Conservation (phyloP, 2,113 vertebrate genomes). For the Antechinus flavipes region DNA sequence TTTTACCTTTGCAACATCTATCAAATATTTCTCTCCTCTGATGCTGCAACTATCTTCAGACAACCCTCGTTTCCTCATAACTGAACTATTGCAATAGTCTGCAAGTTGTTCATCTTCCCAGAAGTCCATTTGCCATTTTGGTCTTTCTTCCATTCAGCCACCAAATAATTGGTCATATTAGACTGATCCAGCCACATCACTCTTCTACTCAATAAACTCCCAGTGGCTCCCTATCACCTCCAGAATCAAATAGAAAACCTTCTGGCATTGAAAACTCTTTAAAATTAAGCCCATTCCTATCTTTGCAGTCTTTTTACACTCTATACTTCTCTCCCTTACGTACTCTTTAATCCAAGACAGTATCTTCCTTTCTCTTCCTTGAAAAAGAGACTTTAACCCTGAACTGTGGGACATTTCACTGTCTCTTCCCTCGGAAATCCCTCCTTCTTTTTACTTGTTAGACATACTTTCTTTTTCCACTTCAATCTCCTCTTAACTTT, state of each 20-base stretch:
- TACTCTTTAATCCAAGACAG: background rate
- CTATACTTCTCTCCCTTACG: background rate
- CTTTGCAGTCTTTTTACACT: background rate
- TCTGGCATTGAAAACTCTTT: background rate
- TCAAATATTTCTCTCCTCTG: background rate
- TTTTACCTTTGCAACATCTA: background rate
- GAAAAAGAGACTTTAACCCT: background rate
- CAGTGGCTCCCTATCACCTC: background rate
- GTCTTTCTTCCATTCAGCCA: background rate
- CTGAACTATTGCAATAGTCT: background rate
- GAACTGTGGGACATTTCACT: background rate
- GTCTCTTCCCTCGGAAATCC: background rate
- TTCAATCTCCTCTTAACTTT: background rate
- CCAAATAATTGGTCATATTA: background rate
- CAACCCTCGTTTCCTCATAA: too few species aligned
- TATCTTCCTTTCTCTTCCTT: background rate
- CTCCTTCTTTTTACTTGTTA: background rate
- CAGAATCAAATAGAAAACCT: background rate
- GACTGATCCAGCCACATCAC: background rate
- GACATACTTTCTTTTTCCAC: background rate
- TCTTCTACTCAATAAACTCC: background rate
- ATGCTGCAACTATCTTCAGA: background rate
- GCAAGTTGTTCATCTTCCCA: background rate
- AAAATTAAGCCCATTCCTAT: background rate
- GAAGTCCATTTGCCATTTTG: background rate